phyloP scores from a whole-genome alignment of 2,888 invertebrate species.

The Thymelicus lineola region DNA sequence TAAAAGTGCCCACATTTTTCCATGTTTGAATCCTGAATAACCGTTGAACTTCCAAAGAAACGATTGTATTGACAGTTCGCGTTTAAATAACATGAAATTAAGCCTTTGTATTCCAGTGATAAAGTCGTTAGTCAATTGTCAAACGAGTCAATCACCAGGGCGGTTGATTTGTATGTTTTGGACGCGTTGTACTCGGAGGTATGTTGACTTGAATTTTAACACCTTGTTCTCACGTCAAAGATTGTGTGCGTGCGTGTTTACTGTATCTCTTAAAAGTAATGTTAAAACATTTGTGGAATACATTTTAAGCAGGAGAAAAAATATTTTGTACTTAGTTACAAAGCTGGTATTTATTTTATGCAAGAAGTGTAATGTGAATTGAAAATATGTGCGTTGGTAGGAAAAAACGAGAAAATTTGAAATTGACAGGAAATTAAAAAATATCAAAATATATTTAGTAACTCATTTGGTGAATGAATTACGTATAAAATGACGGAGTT shows the following conservation, averaged over 20 bases:
- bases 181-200: slow-evolving; percentile 4
- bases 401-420: too few species aligned
- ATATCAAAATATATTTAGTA: too few species aligned
- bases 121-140: slow-evolving; percentile 35
- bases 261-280: slow-evolving; percentile 27
- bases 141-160: slow-evolving; percentile 18
- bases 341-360: slow-evolving; percentile 11
- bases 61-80: slow-evolving; percentile 20
- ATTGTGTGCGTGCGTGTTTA: slow-evolving; percentile 27
- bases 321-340: slow-evolving; percentile 10
- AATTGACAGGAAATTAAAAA: too few species aligned
- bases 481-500: too few species aligned
- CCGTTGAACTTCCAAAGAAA: slow-evolving; percentile 26
- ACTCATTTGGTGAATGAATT: too few species aligned
- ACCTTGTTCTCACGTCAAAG: slow-evolving; percentile 41
- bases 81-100: not conserved
- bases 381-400: not conserved
- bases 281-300: slow-evolving; percentile 33
- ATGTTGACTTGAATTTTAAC: slow-evolving; percentile 43
- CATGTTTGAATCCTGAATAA: slow-evolving; percentile 32
- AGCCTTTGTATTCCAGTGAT: slow-evolving; percentile 13
- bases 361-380: slow-evolving; percentile 9
- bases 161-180: slow-evolving; percentile 42
- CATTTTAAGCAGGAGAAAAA: slow-evolving; percentile 14
- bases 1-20: slow-evolving; percentile 27